Conservation (phyloP, 2,113 vertebrate genomes). For the Hylia prasina region DNA sequence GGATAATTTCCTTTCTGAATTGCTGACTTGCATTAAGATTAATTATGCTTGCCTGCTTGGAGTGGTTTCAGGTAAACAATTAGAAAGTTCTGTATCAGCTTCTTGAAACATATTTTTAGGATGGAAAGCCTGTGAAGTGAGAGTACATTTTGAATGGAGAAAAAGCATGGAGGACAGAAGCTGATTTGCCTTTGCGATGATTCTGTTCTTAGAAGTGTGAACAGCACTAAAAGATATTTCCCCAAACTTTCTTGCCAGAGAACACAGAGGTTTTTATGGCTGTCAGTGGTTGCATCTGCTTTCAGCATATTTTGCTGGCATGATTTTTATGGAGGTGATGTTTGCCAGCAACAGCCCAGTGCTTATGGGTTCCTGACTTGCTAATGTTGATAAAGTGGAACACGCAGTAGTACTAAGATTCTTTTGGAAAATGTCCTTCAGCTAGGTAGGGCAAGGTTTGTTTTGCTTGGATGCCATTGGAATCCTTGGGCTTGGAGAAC, state of each 20-base stretch:
- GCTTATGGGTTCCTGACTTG: neutral
- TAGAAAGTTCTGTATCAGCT: constrained; percentile 1
- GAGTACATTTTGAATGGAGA: neutral
- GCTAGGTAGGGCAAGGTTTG: neutral
- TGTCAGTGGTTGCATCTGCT: neutral
- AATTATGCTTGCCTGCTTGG: constrained; percentile 14
- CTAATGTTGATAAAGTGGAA: neutral
- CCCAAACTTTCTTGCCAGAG: neutral
- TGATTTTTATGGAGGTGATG: neutral
- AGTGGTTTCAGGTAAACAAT: constrained; percentile 37
- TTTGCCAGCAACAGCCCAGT: neutral
- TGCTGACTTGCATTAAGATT: constrained; percentile 12
- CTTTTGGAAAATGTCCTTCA: neutral
- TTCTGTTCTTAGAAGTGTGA: neutral
- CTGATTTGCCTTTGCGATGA: neutral
- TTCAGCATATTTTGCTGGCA: neutral
- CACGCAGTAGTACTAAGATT: neutral
- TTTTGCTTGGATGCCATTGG: neutral
- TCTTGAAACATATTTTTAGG: neutral
- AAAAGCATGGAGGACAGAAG: neutral
- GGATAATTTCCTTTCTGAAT: constrained; percentile 1
- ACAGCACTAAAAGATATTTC: neutral
- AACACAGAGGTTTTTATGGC: neutral
- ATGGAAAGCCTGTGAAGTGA: neutral
- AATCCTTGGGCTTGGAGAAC: neutral